Evolutionary conservation across 2,888 invertebrate genomes (phyloP).

Genomic region (Tenthredo notha): DNA sequence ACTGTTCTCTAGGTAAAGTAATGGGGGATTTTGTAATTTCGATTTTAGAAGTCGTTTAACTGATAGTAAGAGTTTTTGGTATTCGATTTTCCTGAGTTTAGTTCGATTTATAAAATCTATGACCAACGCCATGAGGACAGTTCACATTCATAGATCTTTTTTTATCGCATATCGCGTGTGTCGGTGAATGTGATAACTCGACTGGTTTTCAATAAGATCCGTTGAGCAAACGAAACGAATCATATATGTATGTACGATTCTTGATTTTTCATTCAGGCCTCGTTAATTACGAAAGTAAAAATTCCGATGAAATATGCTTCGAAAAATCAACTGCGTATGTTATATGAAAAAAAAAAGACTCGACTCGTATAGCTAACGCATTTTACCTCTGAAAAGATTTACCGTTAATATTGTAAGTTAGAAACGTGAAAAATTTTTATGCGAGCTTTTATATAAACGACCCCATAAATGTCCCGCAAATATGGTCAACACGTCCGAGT

Average conservation of each 20-base stretch:
- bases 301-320: not conserved
- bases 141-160: not conserved
- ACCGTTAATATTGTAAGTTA: conserved; percentile 11
- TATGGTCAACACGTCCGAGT: conserved; percentile 10
- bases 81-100: not conserved
- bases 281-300: not conserved
- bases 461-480: conserved; percentile 8
- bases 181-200: conserved; percentile 30
- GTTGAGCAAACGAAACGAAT: not conserved
- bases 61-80: not conserved
- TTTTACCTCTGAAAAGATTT: not conserved
- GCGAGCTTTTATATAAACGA: conserved; percentile 27
- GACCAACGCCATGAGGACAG: not conserved
- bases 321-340: not conserved
- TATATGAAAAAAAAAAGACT: not conserved
- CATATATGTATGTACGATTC: not conserved
- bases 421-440: not conserved
- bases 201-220: conserved; percentile 16
- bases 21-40: too few species aligned
- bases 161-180: not conserved
- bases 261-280: not conserved
- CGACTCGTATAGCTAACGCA: not conserved
- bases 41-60: not conserved
- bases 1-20: not conserved
- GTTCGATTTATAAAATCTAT: not conserved